phyloP scores from a whole-genome alignment of 2,888 invertebrate species.

The Trachelus tabidus region DNA sequence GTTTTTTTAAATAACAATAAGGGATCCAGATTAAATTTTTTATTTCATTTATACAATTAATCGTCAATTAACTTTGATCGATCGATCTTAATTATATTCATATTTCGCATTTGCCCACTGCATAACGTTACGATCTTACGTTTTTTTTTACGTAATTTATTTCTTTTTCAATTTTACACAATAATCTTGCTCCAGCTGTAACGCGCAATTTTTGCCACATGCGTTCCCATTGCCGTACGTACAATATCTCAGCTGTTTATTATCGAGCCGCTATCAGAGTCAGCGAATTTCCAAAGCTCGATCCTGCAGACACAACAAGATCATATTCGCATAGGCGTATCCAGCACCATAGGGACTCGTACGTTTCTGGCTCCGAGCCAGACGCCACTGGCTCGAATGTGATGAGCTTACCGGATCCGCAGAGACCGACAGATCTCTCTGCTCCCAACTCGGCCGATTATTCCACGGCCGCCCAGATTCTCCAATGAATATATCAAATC shows the following conservation, averaged over 20 bases:
- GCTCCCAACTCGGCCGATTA: slow-evolving; percentile 24
- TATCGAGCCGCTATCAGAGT: slow-evolving; percentile 13
- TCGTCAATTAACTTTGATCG: background rate
- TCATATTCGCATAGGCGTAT: slow-evolving; percentile 31
- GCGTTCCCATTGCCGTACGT: background rate
- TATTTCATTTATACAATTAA: background rate
- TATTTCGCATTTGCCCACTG: background rate
- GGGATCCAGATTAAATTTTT: too few species aligned
- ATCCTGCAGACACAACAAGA: slow-evolving; percentile 35
- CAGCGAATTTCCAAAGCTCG: slow-evolving; percentile 32
- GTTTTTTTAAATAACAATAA: too few species aligned
- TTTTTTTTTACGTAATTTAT: background rate
- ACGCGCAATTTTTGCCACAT: background rate
- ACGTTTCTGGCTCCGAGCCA: slow-evolving; percentile 19
- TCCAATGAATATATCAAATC: background rate
- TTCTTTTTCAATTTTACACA: background rate
- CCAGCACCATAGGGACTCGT: slow-evolving; percentile 12
- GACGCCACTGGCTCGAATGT: slow-evolving; percentile 20
- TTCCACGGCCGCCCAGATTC: slow-evolving; percentile 37
- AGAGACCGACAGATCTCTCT: slow-evolving; percentile 12
- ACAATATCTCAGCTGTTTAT: background rate
- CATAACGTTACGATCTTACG: too few species aligned
- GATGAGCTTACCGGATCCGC: slow-evolving; percentile 17
- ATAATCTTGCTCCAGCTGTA: background rate
- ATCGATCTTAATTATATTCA: background rate